Conservation (phyloP, 2,113 vertebrate species). For the Erpornis zantholeuca region DNA sequence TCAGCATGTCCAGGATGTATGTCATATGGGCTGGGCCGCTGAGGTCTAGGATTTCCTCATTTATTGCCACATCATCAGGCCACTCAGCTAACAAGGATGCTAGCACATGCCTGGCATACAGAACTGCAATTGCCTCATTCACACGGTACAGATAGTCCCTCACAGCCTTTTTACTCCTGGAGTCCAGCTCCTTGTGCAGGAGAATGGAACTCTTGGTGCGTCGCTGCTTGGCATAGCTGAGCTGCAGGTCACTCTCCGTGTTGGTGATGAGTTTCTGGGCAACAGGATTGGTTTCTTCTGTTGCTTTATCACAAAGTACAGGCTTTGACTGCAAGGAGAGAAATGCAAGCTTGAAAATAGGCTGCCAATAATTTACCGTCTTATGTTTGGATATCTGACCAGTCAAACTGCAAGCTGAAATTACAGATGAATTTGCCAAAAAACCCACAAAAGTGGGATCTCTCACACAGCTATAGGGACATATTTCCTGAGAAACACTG, state of each 20-base stretch:
- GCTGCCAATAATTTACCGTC: background rate
- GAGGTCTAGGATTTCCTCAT: slow-evolving; percentile 89
- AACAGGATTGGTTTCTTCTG: slow-evolving; percentile 86
- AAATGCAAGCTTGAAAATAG: background rate
- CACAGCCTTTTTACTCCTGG: slow-evolving; percentile 86
- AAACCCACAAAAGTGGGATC: background rate
- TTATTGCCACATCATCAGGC: slow-evolving; percentile 82
- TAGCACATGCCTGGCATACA: slow-evolving; percentile 93
- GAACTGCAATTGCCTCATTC: slow-evolving; percentile 91
- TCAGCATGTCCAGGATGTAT: slow-evolving; percentile 96
- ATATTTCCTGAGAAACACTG: background rate
- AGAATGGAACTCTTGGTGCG: slow-evolving; percentile 92
- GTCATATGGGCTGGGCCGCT: slow-evolving; percentile 94
- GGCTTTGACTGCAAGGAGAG: slow-evolving; percentile 82
- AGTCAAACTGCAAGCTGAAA: background rate
- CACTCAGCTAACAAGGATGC: slow-evolving; percentile 89
- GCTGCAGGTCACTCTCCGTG: slow-evolving; percentile 91
- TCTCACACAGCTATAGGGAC: background rate
- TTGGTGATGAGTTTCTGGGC: slow-evolving; percentile 95
- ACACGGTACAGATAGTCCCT: slow-evolving; percentile 92
- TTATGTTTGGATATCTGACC: background rate
- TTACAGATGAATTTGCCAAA: background rate
- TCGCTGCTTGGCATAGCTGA: slow-evolving; percentile 92
- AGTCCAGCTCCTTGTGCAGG: slow-evolving; percentile 92
- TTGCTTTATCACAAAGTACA: slow-evolving; percentile 84